Base-by-base conservation (phyloP, 2,888 invertebrate genomes). In the Phaedon cochleariae region DNA sequence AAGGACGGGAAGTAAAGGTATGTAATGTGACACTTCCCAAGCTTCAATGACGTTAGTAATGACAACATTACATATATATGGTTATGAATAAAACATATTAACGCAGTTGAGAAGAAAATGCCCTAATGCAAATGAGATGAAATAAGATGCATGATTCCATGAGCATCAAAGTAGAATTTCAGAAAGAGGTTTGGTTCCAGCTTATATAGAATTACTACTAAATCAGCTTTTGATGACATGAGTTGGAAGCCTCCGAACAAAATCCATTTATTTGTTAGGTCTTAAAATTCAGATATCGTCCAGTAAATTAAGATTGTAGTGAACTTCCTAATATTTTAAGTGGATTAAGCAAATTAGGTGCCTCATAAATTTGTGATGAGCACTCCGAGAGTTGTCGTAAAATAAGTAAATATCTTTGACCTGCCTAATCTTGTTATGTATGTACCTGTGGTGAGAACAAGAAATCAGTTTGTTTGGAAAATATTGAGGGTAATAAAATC, bases 291-390 rank as follows among this genome's bases (percentile, higher is more conserved):
- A 61, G 53, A 61, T 17, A 37, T 20, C 22, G 22, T 48, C 49
- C 22, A 37, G 26, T 54, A 65, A 60, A 52, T 60, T 60, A 51
- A 57, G 60, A 65, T 45, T 60, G 52, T 51, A 34, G 41, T 17
- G 45, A 67, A 67, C 60, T 31, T 58, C 21, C 45, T 52, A 55
- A 55, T 63, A 67, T 63, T 53, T 62, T 62, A 65, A 65, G 68
- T 68, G 65, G 62, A 65, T 68, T 68, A 65, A 63, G 57, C 52
- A 59, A 68, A 62, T 65, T 62, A 65, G 62, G 22, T 54, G 18
- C 18, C 20, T 51, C 31, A 48, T 65, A 64, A 67, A 67, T 67
- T 53, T 41, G 20, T 10, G 53, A 48, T 57, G 29, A 46, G 29
- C 63, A 62, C 61, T 64, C n/a, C n/a, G n/a, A 41, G 17, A 29